phyloP scores from a whole-genome alignment of 2,113 vertebrate species.

The Kobus ellipsiprymnus region DNA sequence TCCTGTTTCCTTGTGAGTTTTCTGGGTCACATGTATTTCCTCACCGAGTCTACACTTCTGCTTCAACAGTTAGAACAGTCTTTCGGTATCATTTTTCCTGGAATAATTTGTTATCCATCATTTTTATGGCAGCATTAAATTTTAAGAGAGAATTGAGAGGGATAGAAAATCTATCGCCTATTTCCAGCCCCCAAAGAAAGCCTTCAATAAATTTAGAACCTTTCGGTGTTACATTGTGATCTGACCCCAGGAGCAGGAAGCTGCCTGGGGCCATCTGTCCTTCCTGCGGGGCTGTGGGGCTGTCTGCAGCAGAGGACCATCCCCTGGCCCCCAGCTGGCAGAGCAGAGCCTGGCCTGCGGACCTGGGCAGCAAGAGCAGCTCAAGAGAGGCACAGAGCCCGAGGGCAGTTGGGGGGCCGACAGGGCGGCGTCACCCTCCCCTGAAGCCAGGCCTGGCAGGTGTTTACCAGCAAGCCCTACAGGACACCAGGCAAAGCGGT shows the following conservation, averaged over 20 bases:
- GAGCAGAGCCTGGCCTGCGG: neutral
- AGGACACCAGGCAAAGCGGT: neutral
- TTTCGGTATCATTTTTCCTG: constrained; percentile 46
- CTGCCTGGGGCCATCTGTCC: neutral
- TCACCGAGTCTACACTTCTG: neutral
- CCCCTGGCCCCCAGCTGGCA: neutral
- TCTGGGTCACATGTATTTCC: neutral
- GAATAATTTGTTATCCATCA: constrained; percentile 69
- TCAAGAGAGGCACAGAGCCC: fast-evolving
- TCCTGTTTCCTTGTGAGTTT: neutral
- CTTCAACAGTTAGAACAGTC: neutral
- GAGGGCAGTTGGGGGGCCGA: fast-evolving
- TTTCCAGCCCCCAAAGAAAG: constrained; percentile 50
- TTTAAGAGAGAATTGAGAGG: constrained; percentile 63
- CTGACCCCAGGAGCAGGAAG: neutral
- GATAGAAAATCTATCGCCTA: constrained; percentile 49
- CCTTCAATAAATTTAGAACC: constrained; percentile 38
- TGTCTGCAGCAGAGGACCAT: fast-evolving
- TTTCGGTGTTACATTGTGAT: neutral
- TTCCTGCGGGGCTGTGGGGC: fast-evolving
- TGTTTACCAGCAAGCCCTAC: fast-evolving
- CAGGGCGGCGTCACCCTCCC: fast-evolving
- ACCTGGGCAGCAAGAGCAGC: fast-evolving
- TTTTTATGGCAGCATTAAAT: constrained; percentile 69
- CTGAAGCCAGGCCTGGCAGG: too few relatives aligned